Evolutionary conservation across 1,140 invertebrate species (phyloP).

Genomic region (Magallana gigas): DNA sequence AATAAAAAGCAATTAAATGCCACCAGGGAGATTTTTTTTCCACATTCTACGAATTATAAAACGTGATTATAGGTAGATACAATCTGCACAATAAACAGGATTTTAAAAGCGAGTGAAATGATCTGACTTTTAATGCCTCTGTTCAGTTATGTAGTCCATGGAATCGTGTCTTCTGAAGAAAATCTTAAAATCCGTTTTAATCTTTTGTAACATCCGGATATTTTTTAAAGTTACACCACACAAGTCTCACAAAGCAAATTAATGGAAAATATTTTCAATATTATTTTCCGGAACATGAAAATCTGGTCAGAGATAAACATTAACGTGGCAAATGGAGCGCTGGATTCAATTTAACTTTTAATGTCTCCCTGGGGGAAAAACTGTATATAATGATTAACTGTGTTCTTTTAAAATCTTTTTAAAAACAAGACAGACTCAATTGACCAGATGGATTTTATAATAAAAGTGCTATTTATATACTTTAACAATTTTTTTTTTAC

Average conservation of each 20-base stretch:
- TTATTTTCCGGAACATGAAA: not conserved
- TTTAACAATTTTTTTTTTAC: no score
- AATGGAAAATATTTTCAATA: not conserved
- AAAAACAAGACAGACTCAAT: no score
- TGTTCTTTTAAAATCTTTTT: no score
- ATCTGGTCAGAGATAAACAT: not conserved
- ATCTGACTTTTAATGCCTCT: not conserved
- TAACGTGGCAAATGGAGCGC: not conserved
- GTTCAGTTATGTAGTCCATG: not conserved
- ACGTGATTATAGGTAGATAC: not conserved
- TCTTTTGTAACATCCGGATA: not conserved
- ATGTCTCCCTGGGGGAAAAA: no score
- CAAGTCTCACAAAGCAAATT: not conserved
- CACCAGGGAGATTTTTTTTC: no score
- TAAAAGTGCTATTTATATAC: no score
- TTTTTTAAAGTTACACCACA: not conserved
- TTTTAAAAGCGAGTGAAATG: not conserved
- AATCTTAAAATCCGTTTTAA: not conserved
- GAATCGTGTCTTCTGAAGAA: not conserved
- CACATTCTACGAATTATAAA: no score
- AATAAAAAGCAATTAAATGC: no score
- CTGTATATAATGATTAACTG: no score
- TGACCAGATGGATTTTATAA: no score
- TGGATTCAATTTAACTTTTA: constrained; percentile 5
- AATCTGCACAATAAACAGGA: not conserved